Evolutionary conservation across 2,888 invertebrate species (phyloP), one percentile per base, ranked within the genome.

Genomic region (Zaprionus bogoriensis): DNA sequence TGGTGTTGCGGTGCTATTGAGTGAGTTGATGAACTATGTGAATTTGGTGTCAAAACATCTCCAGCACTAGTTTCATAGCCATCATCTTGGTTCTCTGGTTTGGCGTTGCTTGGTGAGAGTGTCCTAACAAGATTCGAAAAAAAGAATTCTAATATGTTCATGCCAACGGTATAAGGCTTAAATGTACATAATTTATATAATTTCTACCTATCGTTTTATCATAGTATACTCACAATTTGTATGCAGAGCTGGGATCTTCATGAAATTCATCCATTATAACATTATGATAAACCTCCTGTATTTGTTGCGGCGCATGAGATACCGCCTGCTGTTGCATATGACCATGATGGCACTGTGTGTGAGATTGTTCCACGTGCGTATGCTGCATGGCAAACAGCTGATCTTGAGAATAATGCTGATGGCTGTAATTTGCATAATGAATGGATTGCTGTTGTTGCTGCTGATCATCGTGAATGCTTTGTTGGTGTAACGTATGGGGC

Each of bases 41-140:
- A 90, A 50, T 89, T 91, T 0, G 90, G 90, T 0, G 91, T 91
- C 20, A 91, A 65, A n/a, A 90, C 88, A 81, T 91, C 93, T 88
- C 93, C 93, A 81, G 93, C 95, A 92, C 96, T 95, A 82, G 96
- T 96, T 92, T 96, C 96, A 92, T 97, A 97, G 77, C 96, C 96
- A 92, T 97, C 96, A 92, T 97, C 96, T 89, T 95, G 95, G 87
- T 94, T 94, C 92, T 96, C 96, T 88, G 94, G 93, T 27, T 90
- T 91, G 0, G 82, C 85, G 45, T 73, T 87, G 41, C 64, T 87
- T n/a, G 90, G 90, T 4, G 91, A 90, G 4, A 90, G 81, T 3
- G 87, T 84, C 48, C 74, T 86, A 28, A 2, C 52, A 44, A 14
- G 7, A 14, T 20, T 0, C 9, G 17, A 28, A 28, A 28, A 28